Conservation (phyloP, 2,113 vertebrate genomes). For the Eubucco bourcierii region DNA sequence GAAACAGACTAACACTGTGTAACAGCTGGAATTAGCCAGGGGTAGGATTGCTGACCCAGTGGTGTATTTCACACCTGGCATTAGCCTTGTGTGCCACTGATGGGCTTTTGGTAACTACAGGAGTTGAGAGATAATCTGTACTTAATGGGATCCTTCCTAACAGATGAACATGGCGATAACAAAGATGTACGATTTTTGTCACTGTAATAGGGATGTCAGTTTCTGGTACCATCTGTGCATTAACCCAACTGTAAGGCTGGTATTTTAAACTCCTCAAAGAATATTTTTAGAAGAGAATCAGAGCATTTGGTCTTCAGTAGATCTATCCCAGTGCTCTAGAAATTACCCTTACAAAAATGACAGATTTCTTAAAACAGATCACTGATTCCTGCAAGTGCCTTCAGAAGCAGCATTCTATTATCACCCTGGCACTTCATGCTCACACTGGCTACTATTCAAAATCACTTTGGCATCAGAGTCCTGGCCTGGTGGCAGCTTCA, state of each 20-base stretch:
- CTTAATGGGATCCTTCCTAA: neutral
- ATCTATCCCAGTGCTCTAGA: neutral
- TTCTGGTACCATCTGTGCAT: neutral
- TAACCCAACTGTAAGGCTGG: neutral
- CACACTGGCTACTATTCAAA: constrained; percentile 48
- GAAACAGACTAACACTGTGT: fast-evolving
- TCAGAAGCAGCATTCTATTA: constrained; percentile 34
- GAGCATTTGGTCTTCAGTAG: neutral
- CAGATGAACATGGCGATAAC: neutral
- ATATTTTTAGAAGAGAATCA: neutral
- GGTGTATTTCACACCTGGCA: neutral
- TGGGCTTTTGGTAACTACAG: neutral
- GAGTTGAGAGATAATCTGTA: neutral
- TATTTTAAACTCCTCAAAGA: neutral
- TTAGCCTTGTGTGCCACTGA: neutral
- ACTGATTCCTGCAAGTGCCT: constrained; percentile 19
- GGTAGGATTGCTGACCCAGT: neutral
- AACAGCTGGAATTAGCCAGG: neutral
- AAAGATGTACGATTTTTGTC: neutral
- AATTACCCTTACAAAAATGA: neutral
- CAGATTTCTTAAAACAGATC: constrained; percentile 48
- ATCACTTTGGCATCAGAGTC: constrained; percentile 51
- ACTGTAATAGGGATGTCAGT: neutral
- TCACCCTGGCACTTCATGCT: constrained; percentile 37
- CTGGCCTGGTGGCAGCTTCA: constrained; percentile 48